These are phyloP conservation scores for Gallinago nigripennis DNA, from an alignment of 2,797 vertebrate species.

Conservation along the genomic window DNA sequence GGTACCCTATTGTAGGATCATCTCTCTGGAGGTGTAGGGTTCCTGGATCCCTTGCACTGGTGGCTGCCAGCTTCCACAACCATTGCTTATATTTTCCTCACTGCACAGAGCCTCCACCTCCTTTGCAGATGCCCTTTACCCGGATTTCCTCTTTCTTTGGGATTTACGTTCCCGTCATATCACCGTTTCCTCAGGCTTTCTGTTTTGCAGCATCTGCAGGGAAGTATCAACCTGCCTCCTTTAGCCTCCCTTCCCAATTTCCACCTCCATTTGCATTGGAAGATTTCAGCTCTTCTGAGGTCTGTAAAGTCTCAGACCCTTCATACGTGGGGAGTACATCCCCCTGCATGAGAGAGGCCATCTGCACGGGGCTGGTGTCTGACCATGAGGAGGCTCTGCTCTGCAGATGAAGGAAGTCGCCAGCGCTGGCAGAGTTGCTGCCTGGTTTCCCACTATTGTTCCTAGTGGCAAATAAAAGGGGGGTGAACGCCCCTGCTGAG, in stretches of 20 bases:
- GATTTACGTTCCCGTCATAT: slow-evolving; percentile 3
- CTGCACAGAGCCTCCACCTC: neutral
- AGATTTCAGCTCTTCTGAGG: neutral
- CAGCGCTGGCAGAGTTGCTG: slow-evolving; percentile 22
- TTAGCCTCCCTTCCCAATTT: neutral
- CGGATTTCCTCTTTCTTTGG: slow-evolving; percentile 33
- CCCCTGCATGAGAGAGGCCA: neutral
- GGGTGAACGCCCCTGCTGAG: slow-evolving; percentile 44
- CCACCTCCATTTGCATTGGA: neutral
- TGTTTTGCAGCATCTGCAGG: neutral
- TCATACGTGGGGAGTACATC: neutral
- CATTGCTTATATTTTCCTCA: neutral
- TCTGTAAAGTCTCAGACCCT: neutral
- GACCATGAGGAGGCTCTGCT: neutral
- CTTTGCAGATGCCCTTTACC: slow-evolving; percentile 11
- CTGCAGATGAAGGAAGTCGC: slow-evolving; percentile 12
- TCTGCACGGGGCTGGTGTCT: neutral
- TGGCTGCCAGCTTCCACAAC: neutral
- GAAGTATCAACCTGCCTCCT: neutral
- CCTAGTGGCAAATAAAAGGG: slow-evolving; percentile 42
- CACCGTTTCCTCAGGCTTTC: neutral
- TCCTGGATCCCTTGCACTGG: neutral
- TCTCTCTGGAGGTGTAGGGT: neutral
- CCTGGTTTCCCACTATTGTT: slow-evolving; percentile 62
- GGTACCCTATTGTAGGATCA: neutral